Conservation (phyloP, 2,888 invertebrate genomes). For the Galerucella pusilla region DNA sequence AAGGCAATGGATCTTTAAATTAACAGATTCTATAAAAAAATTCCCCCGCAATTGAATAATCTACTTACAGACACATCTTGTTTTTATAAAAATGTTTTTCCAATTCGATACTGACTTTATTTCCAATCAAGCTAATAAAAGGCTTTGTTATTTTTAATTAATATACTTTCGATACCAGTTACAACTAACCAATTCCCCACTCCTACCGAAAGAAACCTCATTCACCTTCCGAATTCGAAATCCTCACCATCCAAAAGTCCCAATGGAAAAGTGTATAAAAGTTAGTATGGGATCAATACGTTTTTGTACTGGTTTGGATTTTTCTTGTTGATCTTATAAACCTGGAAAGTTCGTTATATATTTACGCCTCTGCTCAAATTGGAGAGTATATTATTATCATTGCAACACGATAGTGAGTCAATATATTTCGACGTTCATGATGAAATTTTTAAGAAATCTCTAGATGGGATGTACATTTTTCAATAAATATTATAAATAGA, state of each 20-base stretch:
- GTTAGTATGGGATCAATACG: constrained; percentile 44
- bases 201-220: constrained; percentile 6
- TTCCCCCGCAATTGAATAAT: not conserved
- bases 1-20: no score
- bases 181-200: constrained; percentile 7
- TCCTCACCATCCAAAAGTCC: constrained; percentile 9
- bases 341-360: constrained; percentile 7
- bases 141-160: constrained; percentile 21
- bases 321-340: constrained; percentile 26
- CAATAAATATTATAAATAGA: no score
- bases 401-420: not conserved
- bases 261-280: constrained; percentile 25
- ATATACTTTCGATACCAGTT: constrained; percentile 1
- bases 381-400: not conserved
- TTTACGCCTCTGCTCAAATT: not conserved
- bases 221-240: constrained; percentile 8
- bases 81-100: not conserved
- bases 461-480: no score
- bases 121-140: constrained; percentile 6
- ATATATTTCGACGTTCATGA: not conserved
- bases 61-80: not conserved
- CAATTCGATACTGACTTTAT: not conserved
- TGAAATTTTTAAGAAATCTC: not conserved
- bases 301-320: constrained; percentile 31
- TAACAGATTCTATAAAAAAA: not conserved